phyloP scores from a whole-genome alignment of 2,113 vertebrate genomes.

The Tupaia chinensis region DNA sequence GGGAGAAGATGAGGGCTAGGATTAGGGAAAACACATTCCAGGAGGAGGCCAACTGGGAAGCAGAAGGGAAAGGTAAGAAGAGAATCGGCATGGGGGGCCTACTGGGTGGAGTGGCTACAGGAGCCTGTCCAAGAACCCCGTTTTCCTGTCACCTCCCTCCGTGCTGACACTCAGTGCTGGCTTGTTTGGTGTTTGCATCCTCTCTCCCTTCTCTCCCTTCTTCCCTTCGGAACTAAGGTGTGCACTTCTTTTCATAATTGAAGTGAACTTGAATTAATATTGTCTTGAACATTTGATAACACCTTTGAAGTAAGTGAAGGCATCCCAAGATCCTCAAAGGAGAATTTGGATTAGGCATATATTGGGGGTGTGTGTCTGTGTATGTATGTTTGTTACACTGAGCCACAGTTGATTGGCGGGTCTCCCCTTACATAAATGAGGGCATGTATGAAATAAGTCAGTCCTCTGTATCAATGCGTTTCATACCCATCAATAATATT shows the following conservation, averaged over 20 bases:
- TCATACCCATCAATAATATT: too few species aligned
- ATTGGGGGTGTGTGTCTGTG: not conserved
- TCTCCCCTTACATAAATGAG: not conserved
- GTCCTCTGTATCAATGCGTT: too few species aligned
- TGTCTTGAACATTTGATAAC: not conserved
- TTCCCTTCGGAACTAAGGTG: not conserved
- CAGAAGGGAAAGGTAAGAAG: not conserved
- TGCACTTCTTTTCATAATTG: conserved; percentile 25
- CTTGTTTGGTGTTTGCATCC: not conserved
- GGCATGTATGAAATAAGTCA: not conserved
- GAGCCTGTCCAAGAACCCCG: not conserved
- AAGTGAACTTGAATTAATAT: not conserved
- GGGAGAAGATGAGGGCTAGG: not conserved
- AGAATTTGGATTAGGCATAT: not conserved
- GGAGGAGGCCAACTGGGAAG: not conserved
- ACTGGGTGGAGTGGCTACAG: too few species aligned
- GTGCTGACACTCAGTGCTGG: not conserved
- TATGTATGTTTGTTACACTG: not conserved
- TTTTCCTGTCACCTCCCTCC: not conserved
- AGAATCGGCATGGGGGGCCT: not conserved
- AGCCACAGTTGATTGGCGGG: not conserved
- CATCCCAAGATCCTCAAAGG: not conserved
- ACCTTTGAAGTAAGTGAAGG: conserved; percentile 20
- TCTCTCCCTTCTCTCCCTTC: not conserved
- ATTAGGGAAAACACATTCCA: not conserved